Evolutionary conservation across 1,140 invertebrate species (phyloP), one percentile per base, ranked within the genome.

Genomic region (Littorina saxatilis): DNA sequence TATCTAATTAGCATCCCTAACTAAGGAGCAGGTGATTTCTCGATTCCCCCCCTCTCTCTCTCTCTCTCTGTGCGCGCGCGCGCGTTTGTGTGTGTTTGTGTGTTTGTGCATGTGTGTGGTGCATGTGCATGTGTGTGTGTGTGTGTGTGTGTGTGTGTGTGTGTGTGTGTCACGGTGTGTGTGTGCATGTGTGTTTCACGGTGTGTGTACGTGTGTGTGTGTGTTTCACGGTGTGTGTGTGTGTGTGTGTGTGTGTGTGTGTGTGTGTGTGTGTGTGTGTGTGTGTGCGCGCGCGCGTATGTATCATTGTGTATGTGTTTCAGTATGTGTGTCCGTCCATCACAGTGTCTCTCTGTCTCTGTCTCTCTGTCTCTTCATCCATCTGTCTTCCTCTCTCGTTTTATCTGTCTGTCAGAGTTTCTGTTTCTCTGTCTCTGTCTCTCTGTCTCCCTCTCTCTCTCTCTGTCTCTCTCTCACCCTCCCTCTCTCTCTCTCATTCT

Each of bases 401-500:
- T 9, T 68, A 9, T 68, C 63, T 68, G n/a, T 68, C 63, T 68
- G 9, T 68, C 63, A 11, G n/a, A 11, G n/a, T 68, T n/a, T 68
- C 63, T 68, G n/a, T 68, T n/a, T 68, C 63, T 43, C 73, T 50
- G 40, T 47, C 5, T 40, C 73, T 50, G 37, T 73, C 5, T 75
- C 73, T 4, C 0, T 75, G 1, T 17, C 0, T 75, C 3, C 23
- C 73, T 43, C 0, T 75, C 17, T 43, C 39, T 75, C 73, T 37
- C 11, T 74, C 9, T 37, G 1, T 47, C 40, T 47, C 20, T 37
- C 35, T 35, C 35, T 68, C 35, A 9, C 9, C n/a, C 9, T 35
- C 35, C 63, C 35, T 35, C 9, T 35, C 27, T 73, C 27, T 73
- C 27, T 73, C 20, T 73, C 11, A 9, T 13, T 37, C 13, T 43